phyloP scores from a whole-genome alignment of 1,140 invertebrate species.

The Lepidurus packardi region DNA sequence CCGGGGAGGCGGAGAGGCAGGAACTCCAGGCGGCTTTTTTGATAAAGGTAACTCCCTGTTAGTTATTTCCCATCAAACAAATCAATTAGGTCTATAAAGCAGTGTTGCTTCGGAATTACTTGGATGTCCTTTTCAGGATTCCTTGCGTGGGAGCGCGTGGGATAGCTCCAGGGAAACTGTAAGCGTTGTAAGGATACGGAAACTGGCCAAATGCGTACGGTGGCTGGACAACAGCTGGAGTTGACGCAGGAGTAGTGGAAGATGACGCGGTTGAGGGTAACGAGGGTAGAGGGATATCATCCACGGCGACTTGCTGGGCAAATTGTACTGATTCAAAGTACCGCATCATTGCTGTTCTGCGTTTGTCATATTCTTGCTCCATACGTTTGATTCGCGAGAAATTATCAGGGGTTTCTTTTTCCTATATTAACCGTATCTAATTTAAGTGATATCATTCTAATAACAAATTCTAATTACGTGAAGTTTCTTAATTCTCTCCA shows the following conservation, averaged over 20 bases:
- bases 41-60: constrained; percentile 16
- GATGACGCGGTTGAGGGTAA: constrained; percentile 39
- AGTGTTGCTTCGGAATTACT: background rate
- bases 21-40: constrained; percentile 33
- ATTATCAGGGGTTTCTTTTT: constrained; percentile 93
- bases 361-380: constrained; percentile 87
- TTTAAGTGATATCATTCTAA: constrained; percentile 26
- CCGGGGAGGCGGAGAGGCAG: constrained; percentile 26
- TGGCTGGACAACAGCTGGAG: constrained; percentile 26
- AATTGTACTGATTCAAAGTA: constrained; percentile 90
- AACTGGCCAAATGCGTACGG: constrained; percentile 58
- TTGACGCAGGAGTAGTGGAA: constrained; percentile 33
- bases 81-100: background rate
- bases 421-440: constrained; percentile 31
- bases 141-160: constrained; percentile 49
- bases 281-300: constrained; percentile 89
- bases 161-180: constrained; percentile 50
- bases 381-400: constrained; percentile 84
- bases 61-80: background rate
- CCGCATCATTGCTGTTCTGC: constrained; percentile 73
- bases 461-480: constrained; percentile 54
- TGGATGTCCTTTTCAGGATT: constrained; percentile 66
- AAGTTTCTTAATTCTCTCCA: constrained; percentile 86
- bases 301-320: constrained; percentile 91
- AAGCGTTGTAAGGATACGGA: constrained; percentile 64